Conservation (phyloP, 2,888 invertebrate species). For the Bombylius major region DNA sequence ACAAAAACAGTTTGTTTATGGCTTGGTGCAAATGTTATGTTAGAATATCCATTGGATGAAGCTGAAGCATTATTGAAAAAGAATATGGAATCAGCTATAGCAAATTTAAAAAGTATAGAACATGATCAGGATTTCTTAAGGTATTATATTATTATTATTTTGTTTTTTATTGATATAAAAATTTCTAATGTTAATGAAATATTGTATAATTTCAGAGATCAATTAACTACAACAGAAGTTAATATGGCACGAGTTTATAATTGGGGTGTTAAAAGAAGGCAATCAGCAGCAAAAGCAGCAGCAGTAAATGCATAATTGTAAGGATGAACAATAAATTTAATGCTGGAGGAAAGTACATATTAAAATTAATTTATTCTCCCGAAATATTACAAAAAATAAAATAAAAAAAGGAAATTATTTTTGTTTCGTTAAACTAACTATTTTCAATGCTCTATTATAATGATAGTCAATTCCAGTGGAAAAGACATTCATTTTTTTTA, state of each 20-base stretch:
- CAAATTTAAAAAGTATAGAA: conserved; percentile 72
- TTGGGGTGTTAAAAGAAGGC: conserved; percentile 91
- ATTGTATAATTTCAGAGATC: conserved; percentile 52
- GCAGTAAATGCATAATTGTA: neutral
- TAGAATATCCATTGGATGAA: conserved; percentile 87
- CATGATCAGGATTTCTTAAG: conserved; percentile 87
- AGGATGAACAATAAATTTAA: too few relatives aligned
- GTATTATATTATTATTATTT: conserved; percentile 28
- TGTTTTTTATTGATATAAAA: neutral
- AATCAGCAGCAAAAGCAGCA: conserved; percentile 48
- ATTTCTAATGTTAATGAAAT: neutral
- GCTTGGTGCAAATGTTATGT: conserved; percentile 91
- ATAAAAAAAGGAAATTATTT: too few relatives aligned
- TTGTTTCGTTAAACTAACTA: too few relatives aligned
- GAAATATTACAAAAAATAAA: too few relatives aligned
- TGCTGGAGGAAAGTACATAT: too few relatives aligned
- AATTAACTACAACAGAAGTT: conserved; percentile 96
- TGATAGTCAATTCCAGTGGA: too few relatives aligned
- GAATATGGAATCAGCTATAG: conserved; percentile 72
- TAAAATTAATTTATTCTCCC: too few relatives aligned
- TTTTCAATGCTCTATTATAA: too few relatives aligned
- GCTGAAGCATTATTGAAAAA: conserved; percentile 72
- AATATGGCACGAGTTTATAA: conserved; percentile 98
- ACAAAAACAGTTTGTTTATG: conserved; percentile 78
- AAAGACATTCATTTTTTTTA: too few relatives aligned